Evolutionary conservation across 1,140 invertebrate genomes (phyloP).

Genomic region (Camponotus pennsylvanicus): DNA sequence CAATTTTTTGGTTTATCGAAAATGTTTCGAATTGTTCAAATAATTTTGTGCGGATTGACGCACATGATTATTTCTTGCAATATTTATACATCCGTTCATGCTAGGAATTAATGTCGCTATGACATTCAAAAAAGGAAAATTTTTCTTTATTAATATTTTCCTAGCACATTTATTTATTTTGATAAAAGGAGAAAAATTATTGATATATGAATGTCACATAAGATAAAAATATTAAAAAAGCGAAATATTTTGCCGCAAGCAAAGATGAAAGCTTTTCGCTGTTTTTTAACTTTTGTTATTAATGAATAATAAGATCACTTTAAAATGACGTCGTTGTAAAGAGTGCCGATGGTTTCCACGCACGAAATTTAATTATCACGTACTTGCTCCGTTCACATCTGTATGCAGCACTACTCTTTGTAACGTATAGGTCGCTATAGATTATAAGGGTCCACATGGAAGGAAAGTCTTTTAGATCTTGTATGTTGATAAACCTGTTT

Average conservation of each 20-base stretch:
- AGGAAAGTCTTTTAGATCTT: constrained; percentile 25
- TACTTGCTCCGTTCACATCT: constrained; percentile 21
- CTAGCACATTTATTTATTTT: background rate
- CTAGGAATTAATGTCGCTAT: background rate
- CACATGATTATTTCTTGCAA: background rate
- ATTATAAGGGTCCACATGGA: constrained; percentile 31
- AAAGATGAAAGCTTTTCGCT: constrained; percentile 2
- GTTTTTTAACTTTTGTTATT: constrained; percentile 28
- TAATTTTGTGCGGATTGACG: constrained; percentile 33
- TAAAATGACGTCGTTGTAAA: constrained; percentile 15
- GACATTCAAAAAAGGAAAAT: background rate
- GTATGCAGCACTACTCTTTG: background rate
- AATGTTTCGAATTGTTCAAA: constrained; percentile 43
- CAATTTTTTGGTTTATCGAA: constrained; percentile 42
- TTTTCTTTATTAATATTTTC: constrained; percentile 11
- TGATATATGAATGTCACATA: background rate
- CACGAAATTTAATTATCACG: constrained; percentile 58
- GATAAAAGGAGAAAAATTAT: background rate
- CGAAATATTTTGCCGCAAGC: background rate
- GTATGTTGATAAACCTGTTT: constrained; percentile 8
- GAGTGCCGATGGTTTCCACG: background rate
- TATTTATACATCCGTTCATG: background rate
- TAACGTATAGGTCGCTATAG: constrained; percentile 1
- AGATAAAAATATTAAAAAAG: constrained; percentile 10
- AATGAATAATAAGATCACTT: constrained; percentile 35